phyloP scores from a whole-genome alignment of 30 jellyfish, hydroid and myxozoan species.

The Hydra vulgaris region DNA sequence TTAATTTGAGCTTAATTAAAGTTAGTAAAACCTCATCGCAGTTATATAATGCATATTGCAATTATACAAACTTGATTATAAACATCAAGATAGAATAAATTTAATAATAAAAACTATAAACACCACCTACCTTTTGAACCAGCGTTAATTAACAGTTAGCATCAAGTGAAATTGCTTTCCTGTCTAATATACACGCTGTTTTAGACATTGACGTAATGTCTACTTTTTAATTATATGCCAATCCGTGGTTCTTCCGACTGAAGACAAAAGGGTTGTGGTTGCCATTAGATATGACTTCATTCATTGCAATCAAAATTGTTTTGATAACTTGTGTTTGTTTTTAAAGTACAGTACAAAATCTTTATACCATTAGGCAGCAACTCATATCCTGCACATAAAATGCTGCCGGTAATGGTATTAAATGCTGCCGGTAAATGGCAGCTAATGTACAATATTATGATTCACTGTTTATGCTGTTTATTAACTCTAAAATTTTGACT shows the following conservation, averaged over 20 bases:
- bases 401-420: too few relatives aligned
- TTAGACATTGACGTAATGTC: background rate
- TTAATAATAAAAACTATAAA: too few relatives aligned
- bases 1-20: too few relatives aligned
- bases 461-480: too few relatives aligned
- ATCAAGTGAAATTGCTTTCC: background rate
- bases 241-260: background rate
- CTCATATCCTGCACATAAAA: too few relatives aligned
- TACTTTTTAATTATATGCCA: background rate
- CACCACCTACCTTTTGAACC: background rate
- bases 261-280: background rate
- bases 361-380: too few relatives aligned
- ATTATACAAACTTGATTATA: background rate
- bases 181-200: background rate
- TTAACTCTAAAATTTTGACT: too few relatives aligned
- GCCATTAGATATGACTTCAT: background rate
- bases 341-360: too few relatives aligned
- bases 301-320: background rate
- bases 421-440: too few relatives aligned
- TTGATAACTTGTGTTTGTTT: background rate
- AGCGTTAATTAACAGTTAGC: background rate
- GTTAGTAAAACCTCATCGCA: too few relatives aligned
- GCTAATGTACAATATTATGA: too few relatives aligned
- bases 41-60: too few relatives aligned
- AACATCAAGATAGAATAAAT: background rate